Percentiles rank a stretch among this genome's conserved stretches.
Evolutionary conservation across 1,140 invertebrate genomes (phyloP).

Genomic region (Oncopeltus fasciatus): DNA sequence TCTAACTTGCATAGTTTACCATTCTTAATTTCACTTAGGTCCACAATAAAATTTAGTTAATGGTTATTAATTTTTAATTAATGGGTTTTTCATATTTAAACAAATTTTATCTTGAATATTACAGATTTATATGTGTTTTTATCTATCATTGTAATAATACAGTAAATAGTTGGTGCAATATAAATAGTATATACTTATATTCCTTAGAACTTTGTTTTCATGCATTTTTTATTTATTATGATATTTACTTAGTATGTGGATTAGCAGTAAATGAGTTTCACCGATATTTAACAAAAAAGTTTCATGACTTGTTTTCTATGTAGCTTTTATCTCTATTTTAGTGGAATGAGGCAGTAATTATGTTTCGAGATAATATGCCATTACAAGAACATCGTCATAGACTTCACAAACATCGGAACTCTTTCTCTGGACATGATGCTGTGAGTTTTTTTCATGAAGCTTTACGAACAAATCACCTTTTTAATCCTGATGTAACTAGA

Average conservation of each 20-base stretch:
- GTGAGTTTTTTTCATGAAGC: neutral
- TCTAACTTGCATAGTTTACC: no score
- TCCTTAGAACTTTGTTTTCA: no score
- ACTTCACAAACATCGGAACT: neutral
- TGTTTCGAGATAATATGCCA: neutral
- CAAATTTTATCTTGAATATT: no score
- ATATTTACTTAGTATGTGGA: neutral
- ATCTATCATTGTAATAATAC: no score
- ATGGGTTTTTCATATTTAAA: no score
- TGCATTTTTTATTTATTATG: neutral
- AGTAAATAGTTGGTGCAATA: no score
- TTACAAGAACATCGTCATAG: neutral
- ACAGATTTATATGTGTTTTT: no score
- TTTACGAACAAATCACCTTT: neutral
- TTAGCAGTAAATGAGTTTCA: neutral
- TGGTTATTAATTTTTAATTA: no score
- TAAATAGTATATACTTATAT: no score
- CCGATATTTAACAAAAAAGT: neutral
- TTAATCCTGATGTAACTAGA: neutral
- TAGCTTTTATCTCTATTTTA: neutral
- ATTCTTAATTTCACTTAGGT: no score
- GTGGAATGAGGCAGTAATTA: neutral
- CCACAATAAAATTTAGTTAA: no score
- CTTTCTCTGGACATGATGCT: neutral
- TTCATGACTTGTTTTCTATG: neutral